Evolutionary conservation across 2,888 invertebrate species (phyloP).

Genomic region (Latheticus oryzae): DNA sequence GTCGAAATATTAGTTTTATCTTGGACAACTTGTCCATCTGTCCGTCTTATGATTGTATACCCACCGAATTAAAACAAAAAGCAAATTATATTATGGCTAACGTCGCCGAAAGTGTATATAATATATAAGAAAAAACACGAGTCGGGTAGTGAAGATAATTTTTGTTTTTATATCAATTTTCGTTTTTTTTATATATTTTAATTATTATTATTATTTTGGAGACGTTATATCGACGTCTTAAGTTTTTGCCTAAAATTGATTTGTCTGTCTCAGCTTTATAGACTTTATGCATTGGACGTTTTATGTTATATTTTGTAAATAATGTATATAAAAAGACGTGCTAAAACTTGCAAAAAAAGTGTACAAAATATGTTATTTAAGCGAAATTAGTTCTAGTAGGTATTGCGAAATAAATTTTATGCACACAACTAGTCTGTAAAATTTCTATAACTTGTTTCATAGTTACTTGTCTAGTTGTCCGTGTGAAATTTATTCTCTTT

Average conservation of each 20-base stretch:
- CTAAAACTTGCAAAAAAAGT: slow-evolving; percentile 47
- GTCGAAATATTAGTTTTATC: slow-evolving; percentile 59
- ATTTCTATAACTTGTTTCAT: slow-evolving; percentile 40
- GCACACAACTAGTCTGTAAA: slow-evolving; percentile 45
- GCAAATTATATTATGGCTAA: slow-evolving; percentile 55
- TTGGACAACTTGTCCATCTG: slow-evolving; percentile 45
- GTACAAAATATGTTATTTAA: slow-evolving; percentile 53
- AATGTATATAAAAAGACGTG: slow-evolving; percentile 51
- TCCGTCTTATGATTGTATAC: slow-evolving; percentile 59
- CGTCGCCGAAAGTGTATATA: slow-evolving; percentile 61
- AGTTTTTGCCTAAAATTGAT: slow-evolving; percentile 36
- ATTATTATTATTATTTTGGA: slow-evolving; percentile 13
- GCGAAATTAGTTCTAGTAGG: slow-evolving; percentile 44
- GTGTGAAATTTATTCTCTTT: slow-evolving; percentile 52
- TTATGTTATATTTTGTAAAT: slow-evolving; percentile 50
- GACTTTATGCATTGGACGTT: slow-evolving; percentile 49
- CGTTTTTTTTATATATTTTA: slow-evolving; percentile 16
- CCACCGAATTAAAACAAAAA: slow-evolving; percentile 56
- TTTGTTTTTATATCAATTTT: slow-evolving; percentile 37
- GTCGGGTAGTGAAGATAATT: slow-evolving; percentile 42
- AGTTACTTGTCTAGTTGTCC: slow-evolving; percentile 52
- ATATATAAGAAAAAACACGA: slow-evolving; percentile 51
- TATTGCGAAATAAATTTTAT: slow-evolving; percentile 48
- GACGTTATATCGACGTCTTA: slow-evolving; percentile 4
- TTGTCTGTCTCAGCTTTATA: slow-evolving; percentile 43